phyloP scores from a whole-genome alignment of 2,797 vertebrate species.

The Aeoliscus strigatus region DNA sequence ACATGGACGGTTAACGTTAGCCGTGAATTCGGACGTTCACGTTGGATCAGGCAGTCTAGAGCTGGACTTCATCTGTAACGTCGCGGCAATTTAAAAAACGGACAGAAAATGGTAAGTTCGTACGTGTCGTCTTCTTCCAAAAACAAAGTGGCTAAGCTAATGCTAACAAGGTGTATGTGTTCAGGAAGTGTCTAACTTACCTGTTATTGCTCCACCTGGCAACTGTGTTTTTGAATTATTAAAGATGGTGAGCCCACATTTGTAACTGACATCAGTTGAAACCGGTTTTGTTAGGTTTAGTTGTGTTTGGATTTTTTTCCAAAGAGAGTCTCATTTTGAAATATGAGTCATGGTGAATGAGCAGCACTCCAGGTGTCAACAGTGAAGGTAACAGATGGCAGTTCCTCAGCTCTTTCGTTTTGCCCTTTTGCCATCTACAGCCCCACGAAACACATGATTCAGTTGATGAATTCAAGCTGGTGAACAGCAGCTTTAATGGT shows the following conservation, averaged over 20 bases:
- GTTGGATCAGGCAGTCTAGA: conserved; percentile 7
- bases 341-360: no score
- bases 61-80: conserved; percentile 1
- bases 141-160: conserved; percentile 27
- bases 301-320: no score
- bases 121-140: neutral
- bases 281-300: no score
- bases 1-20: conserved; percentile 44
- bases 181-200: conserved; percentile 65
- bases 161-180: conserved; percentile 54
- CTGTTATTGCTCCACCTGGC: conserved; percentile 46
- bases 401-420: neutral
- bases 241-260: neutral
- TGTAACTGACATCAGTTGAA: no score
- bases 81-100: neutral
- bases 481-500: no score
- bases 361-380: conserved; percentile 6
- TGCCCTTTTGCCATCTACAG: neutral
- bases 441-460: neutral
- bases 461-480: no score
- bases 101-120: conserved; percentile 47
- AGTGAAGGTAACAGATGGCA: conserved; percentile 4
- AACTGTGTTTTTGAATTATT: neutral
- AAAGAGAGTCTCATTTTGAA: no score
- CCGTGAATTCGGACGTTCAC: neutral